phyloP scores from a whole-genome alignment of 2,888 invertebrate genomes.

The Cyaniris semiargus region DNA sequence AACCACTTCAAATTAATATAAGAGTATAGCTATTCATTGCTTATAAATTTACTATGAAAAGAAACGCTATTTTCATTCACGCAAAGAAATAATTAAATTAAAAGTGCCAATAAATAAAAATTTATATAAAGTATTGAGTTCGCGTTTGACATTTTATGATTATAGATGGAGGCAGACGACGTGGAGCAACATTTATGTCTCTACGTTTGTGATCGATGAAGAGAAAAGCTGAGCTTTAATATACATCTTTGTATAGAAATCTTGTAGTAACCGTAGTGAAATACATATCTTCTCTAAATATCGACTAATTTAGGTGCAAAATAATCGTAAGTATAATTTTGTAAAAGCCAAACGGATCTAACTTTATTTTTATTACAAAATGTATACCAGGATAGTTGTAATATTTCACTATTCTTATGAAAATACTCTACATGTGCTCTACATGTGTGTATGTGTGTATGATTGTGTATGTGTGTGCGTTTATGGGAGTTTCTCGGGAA shows the following conservation, averaged over 20 bases:
- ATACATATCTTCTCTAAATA: too few relatives aligned
- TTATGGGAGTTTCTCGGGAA: slow-evolving; percentile 41
- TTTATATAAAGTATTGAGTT: slow-evolving; percentile 12
- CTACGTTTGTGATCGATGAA: neutral
- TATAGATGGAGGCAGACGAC: slow-evolving; percentile 18
- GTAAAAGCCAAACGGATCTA: too few relatives aligned
- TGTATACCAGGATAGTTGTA: neutral
- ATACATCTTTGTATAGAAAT: neutral
- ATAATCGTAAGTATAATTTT: too few relatives aligned
- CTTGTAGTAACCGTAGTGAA: neutral
- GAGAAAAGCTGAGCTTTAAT: neutral
- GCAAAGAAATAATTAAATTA: slow-evolving; percentile 19
- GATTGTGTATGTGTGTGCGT: slow-evolving; percentile 43
- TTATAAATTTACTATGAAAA: neutral
- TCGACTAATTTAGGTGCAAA: too few relatives aligned
- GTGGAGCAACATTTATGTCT: neutral
- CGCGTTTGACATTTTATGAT: slow-evolving; percentile 15
- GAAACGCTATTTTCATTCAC: neutral
- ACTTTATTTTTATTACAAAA: too few relatives aligned
- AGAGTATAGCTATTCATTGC: neutral
- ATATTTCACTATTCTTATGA: slow-evolving; percentile 22
- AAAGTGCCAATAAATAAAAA: slow-evolving; percentile 27
- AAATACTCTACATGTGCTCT: slow-evolving; percentile 28
- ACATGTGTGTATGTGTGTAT: neutral
- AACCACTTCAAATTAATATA: neutral